Evolutionary conservation across 2,888 invertebrate species (phyloP).

Genomic region (Watsonalla binaria): DNA sequence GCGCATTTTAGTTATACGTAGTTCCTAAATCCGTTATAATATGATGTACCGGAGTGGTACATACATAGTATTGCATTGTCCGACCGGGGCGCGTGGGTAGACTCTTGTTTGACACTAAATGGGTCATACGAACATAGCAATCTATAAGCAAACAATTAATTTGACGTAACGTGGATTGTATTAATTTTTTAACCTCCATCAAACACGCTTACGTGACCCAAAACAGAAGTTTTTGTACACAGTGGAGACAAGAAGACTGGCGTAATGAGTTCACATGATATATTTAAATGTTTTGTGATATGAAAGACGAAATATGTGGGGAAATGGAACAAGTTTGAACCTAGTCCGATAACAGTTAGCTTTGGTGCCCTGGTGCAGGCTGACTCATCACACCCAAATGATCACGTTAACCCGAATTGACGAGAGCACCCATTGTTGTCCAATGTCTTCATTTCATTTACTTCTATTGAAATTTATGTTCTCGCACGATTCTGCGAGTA

Average conservation of each 20-base stretch:
- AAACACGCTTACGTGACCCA: constrained; percentile 18
- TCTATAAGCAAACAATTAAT: constrained; percentile 25
- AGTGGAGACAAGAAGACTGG: constrained; percentile 34
- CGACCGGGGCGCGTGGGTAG: constrained; percentile 41
- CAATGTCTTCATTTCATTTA: constrained; percentile 42
- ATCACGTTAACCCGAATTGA: constrained; percentile 56
- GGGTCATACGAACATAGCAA: constrained; percentile 33
- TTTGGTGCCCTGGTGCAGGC: constrained; percentile 20
- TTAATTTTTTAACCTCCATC: constrained; percentile 8
- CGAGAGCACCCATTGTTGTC: constrained; percentile 44
- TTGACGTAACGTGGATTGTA: constrained; percentile 18
- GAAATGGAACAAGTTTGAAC: constrained; percentile 59
- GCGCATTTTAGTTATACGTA: constrained; percentile 33
- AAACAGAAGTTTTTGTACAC: constrained; percentile 28
- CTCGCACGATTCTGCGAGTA: constrained; percentile 6
- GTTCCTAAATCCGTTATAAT: constrained; percentile 35
- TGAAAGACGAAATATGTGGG: constrained; percentile 58
- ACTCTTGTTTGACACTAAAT: constrained; percentile 28
- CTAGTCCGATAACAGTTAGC: constrained; percentile 56
- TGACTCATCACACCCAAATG: constrained; percentile 58
- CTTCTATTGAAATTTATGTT: constrained; percentile 31
- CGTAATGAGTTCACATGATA: constrained; percentile 50
- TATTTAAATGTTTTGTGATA: constrained; percentile 56
- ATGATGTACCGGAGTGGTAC: constrained; percentile 34
- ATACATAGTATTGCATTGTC: constrained; percentile 54